These are phyloP conservation scores for Rhagoletis zephyria DNA, from an alignment of 1,140 invertebrate genomes.

Conservation along the genomic window DNA sequence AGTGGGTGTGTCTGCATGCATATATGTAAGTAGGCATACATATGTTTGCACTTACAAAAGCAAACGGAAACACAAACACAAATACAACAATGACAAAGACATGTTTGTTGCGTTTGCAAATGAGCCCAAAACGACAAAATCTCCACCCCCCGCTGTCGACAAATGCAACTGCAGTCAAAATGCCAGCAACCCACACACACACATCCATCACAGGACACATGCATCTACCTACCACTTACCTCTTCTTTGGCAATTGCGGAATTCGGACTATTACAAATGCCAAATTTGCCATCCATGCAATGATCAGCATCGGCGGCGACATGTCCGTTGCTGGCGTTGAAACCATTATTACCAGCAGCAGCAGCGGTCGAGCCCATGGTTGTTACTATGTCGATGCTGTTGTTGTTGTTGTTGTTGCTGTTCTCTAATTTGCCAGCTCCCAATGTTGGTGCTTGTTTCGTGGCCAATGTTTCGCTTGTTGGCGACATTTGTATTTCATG, in stretches of 20 bases:
- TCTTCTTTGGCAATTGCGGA: constrained; percentile 57
- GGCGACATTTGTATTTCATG: constrained; percentile 62
- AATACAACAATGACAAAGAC: background rate
- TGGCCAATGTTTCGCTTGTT: constrained; percentile 57
- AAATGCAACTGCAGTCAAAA: background rate
- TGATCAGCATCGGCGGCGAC: constrained; percentile 56
- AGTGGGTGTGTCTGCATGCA: background rate
- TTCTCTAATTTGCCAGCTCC: constrained; percentile 14
- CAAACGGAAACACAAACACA: constrained; percentile 1
- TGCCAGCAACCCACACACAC: background rate
- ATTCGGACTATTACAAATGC: constrained; percentile 63
- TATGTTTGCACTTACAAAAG: constrained; percentile 1
- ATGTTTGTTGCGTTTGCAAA: constrained; percentile 37
- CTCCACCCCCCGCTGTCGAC: background rate
- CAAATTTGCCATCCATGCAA: constrained; percentile 70
- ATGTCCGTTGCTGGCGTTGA: constrained; percentile 44
- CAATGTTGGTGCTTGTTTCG: background rate
- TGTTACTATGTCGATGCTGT: constrained; percentile 54
- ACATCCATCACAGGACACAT: background rate
- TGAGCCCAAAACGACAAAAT: background rate
- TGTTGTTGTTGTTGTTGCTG: constrained; percentile 54
- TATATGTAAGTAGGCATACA: background rate
- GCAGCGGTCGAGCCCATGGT: background rate
- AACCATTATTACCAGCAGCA: background rate
- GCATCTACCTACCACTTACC: constrained; percentile 17